These are phyloP conservation scores for Channallabes apus DNA, from an alignment of 2,797 vertebrate genomes.

Conservation along the genomic window DNA sequence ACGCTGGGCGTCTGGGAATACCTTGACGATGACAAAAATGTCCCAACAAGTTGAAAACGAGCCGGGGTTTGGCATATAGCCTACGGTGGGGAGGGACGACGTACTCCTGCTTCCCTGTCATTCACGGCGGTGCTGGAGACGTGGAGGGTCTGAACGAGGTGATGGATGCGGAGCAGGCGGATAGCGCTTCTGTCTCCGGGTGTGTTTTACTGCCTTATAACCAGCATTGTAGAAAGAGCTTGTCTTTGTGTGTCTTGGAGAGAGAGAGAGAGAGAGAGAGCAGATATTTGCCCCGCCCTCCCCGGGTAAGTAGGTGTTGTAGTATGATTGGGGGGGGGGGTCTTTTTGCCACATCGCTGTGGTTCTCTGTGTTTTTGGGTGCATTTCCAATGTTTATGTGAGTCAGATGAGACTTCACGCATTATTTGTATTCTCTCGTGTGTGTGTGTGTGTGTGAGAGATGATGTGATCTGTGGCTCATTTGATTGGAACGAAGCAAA, in stretches of 20 bases:
- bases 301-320: not conserved
- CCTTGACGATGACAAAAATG: not conserved
- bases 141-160: not conserved
- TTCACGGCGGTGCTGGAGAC: too few species aligned
- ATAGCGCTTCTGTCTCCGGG: not conserved
- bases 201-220: not conserved
- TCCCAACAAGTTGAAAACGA: not conserved
- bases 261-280: too few species aligned
- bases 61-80: not conserved
- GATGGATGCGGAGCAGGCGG: not conserved
- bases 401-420: not conserved
- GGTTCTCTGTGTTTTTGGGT: not conserved
- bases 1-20: not conserved
- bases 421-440: not conserved
- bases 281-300: not conserved
- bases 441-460: conserved; percentile 6
- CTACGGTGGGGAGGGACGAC: not conserved
- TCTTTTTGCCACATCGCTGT: not conserved
- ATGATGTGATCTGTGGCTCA: conserved; percentile 11
- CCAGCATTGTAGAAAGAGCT: not conserved
- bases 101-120: not conserved
- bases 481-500: conserved; percentile 33
- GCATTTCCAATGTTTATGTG: not conserved
- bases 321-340: not conserved
- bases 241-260: not conserved